Conservation (phyloP, 2,113 vertebrate species). For the Trematomus loennbergii region DNA sequence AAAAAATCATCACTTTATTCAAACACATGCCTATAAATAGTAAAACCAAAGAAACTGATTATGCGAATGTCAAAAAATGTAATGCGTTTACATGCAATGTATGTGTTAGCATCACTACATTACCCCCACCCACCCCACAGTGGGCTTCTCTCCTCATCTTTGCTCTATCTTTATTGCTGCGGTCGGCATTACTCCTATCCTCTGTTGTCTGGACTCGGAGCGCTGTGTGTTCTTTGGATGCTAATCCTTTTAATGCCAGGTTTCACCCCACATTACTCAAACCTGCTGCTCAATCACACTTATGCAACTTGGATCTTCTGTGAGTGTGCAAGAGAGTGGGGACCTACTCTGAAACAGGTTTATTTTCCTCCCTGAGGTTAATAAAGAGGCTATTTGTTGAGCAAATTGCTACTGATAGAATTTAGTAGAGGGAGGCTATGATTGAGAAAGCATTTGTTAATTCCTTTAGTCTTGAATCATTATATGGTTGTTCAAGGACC, state of each 20-base stretch:
- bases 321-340: background rate
- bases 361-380: background rate
- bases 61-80: too few species aligned
- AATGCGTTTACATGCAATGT: background rate
- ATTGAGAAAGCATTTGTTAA: too few species aligned
- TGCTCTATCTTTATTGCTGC: slow-evolving; percentile 26
- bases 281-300: slow-evolving; percentile 66
- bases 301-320: slow-evolving; percentile 45
- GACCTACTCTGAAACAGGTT: background rate
- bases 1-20: too few species aligned
- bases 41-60: too few species aligned
- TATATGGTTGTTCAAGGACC: background rate
- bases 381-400: background rate
- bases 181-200: slow-evolving; percentile 36
- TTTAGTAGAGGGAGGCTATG: background rate
- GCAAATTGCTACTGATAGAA: background rate
- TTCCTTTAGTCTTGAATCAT: background rate
- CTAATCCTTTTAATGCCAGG: slow-evolving; percentile 74
- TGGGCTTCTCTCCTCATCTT: background rate
- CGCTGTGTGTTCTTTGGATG: slow-evolving; percentile 66
- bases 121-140: background rate
- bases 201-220: slow-evolving; percentile 50
- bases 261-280: slow-evolving; percentile 76
- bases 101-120: background rate
- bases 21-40: too few species aligned